Conservation (phyloP, 2,888 invertebrate genomes). For the Adineta ricciae region DNA sequence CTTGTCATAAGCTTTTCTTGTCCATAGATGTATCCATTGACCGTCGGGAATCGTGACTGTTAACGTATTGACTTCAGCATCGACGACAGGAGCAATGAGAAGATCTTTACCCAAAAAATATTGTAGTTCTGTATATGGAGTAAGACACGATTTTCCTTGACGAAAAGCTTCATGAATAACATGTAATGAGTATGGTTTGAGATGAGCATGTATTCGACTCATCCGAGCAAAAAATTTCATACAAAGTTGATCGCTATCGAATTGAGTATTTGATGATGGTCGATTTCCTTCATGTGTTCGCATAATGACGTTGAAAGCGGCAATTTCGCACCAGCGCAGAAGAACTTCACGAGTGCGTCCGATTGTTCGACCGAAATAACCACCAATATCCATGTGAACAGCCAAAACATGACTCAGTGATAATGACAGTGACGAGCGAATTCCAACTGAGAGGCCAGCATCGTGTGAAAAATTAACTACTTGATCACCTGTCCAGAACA, state of each 20-base stretch:
- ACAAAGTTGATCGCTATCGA: constrained; percentile 37
- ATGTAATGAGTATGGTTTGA: constrained; percentile 39
- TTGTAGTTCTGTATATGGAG: constrained; percentile 36
- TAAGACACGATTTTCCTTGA: not conserved
- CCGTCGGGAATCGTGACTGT: constrained; percentile 40
- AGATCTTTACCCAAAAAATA: constrained; percentile 43
- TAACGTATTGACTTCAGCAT: constrained; percentile 36
- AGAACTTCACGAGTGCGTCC: constrained; percentile 39
- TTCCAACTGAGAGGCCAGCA: constrained; percentile 42
- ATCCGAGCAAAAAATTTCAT: constrained; percentile 39
- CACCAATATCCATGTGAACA: constrained; percentile 43
- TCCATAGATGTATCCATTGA: constrained; percentile 40
- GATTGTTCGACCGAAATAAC: constrained; percentile 39
- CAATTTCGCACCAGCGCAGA: constrained; percentile 42
- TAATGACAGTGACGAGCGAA: constrained; percentile 41
- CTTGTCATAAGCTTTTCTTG: constrained; percentile 32
- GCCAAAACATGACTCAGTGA: constrained; percentile 31
- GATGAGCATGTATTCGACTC: constrained; percentile 37
- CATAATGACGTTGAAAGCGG: constrained; percentile 42
- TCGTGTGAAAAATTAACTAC: constrained; percentile 42
- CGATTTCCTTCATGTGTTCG: constrained; percentile 45
- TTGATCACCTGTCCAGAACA: constrained; percentile 46
- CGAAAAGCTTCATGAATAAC: constrained; percentile 36
- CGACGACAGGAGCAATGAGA: constrained; percentile 42
- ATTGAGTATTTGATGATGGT: constrained; percentile 39